Base-by-base conservation (phyloP, 2,113 vertebrate genomes). In the Tychaedon coryphoeus region DNA sequence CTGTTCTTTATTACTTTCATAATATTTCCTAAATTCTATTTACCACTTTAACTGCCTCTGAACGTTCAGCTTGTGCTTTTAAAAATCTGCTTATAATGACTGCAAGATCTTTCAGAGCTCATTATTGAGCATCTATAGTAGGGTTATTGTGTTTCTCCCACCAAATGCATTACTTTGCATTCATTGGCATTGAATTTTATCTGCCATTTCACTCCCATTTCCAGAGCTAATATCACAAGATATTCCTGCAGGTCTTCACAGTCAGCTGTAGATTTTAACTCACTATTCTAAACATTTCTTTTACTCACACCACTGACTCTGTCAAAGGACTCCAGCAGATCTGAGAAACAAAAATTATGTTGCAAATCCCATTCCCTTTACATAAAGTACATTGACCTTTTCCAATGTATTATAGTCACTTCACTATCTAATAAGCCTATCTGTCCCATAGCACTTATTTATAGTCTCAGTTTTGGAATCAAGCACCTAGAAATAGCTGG, bases 11-110 rank as follows among this genome's bases (percentile, higher is more conserved):
- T 86, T 83, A 40, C 72, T 86, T 83, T 64, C 47, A n/a, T 88
- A 93, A 73, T 93, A 80, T 42, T 88, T 95, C 24, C 51, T 80
- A 88, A 90, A 18, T 86, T 94, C 81, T 93, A 61, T 90, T 94
- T 90, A 91, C 85, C 40, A 82, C 36, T 88, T 85, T 82, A 93
- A 76, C 71, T 86, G 51, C 53, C 64, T 92, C 60, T 74, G 60
- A 93, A 94, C 42, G 80, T 70, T 62, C 72, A 90, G 82, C 26
- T 86, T 60, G 74, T 94, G 86, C 60, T 94, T 93, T 95, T 29
- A 95, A 92, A 91, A 92, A 84, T 82, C 64, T 83, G 23, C 71
- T 77, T 54, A 18, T 93, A 88, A 88, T 67, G 64, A 70, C 88
- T 94, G 80, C 34, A 84, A 81, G 51, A 86, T 77, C 76, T 86